These are phyloP conservation scores for Pheosia tremula DNA, from an alignment of 2,888 invertebrate genomes.

Conservation along the genomic window DNA sequence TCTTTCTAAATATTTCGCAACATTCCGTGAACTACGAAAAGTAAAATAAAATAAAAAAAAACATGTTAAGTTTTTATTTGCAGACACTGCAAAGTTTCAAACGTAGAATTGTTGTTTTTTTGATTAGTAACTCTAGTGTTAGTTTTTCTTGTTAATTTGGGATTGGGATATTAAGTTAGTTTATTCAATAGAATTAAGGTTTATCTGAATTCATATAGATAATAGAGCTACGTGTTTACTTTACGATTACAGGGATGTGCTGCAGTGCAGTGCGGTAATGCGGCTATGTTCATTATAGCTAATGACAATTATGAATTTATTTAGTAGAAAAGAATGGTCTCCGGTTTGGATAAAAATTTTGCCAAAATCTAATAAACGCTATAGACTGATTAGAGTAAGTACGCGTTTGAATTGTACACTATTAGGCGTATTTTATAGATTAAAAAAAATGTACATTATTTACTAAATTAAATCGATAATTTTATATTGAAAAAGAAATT, in stretches of 20 bases:
- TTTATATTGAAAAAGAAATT: conserved; percentile 50
- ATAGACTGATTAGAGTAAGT: conserved; percentile 84
- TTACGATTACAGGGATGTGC: conserved; percentile 83
- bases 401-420: conserved; percentile 81
- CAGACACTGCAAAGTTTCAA: conserved; percentile 74
- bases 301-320: conserved; percentile 63
- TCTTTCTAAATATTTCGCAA: conserved; percentile 61
- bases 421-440: conserved; percentile 82
- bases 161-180: conserved; percentile 82
- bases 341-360: conserved; percentile 58
- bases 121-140: conserved; percentile 76
- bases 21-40: conserved; percentile 70
- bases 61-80: conserved; percentile 82
- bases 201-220: conserved; percentile 82
- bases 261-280: conserved; percentile 72
- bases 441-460: conserved; percentile 73
- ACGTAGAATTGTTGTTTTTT: conserved; percentile 80
- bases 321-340: conserved; percentile 60
- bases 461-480: conserved; percentile 74
- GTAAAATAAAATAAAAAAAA: conserved; percentile 36
- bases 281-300: conserved; percentile 58
- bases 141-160: conserved; percentile 82
- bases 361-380: conserved; percentile 83
- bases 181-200: conserved; percentile 77
- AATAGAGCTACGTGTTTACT: conserved; percentile 77